Conservation (phyloP, 2,113 vertebrate species). For the Channa maculata region DNA sequence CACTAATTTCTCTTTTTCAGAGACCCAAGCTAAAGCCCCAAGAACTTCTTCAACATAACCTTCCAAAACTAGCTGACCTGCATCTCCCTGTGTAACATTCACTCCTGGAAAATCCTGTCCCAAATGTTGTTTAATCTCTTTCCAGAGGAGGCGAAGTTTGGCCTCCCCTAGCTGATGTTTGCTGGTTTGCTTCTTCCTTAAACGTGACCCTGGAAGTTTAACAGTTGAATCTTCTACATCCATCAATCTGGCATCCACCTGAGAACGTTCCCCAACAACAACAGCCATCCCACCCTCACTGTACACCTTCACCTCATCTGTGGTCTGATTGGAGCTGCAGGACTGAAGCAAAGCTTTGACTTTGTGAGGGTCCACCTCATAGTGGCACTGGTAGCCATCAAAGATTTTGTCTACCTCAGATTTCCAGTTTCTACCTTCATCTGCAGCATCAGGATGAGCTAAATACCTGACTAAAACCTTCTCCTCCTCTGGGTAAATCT, state of each 20-base stretch:
- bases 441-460: not conserved
- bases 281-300: slow-evolving; percentile 4
- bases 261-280: slow-evolving; percentile 40
- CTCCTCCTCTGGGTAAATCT: slow-evolving; percentile 38
- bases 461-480: not conserved
- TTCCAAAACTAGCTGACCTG: slow-evolving; percentile 50
- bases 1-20: slow-evolving; percentile 18
- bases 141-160: slow-evolving; percentile 63
- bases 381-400: slow-evolving; percentile 21
- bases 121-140: slow-evolving; percentile 47
- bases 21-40: slow-evolving; percentile 46
- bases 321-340: accelerated
- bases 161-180: slow-evolving; percentile 48
- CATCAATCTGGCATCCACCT: slow-evolving; percentile 14
- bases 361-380: slow-evolving; percentile 23
- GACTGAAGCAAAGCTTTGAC: slow-evolving; percentile 43
- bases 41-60: slow-evolving; percentile 53
- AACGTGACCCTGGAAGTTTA: not conserved
- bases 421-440: slow-evolving; percentile 21
- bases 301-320: slow-evolving; percentile 38
- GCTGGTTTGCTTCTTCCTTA: slow-evolving; percentile 9
- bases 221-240: not conserved
- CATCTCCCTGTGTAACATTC: slow-evolving; percentile 24
- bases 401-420: slow-evolving; percentile 19
- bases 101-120: slow-evolving; percentile 32